Conservation (phyloP, 2,113 vertebrate genomes). For the Aspiorhynchus laticeps region DNA sequence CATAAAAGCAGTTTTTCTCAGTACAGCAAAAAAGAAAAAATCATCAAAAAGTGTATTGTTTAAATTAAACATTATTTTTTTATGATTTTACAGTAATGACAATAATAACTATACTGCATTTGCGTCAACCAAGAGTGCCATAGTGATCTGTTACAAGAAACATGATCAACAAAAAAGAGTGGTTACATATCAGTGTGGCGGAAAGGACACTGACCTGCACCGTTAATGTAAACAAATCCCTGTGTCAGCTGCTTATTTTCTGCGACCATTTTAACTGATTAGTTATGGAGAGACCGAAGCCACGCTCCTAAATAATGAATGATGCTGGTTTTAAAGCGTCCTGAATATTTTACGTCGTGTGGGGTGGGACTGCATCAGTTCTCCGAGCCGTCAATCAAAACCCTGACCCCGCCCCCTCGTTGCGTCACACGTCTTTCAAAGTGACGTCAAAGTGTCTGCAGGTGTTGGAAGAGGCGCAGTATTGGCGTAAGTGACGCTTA, state of each 20-base stretch:
- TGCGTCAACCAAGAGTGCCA: neutral
- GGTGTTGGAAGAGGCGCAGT: conserved; percentile 71
- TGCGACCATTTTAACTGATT: conserved; percentile 53
- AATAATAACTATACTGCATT: neutral
- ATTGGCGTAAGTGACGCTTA: conserved; percentile 67
- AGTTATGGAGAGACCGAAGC: conserved; percentile 69
- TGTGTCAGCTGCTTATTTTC: conserved; percentile 42
- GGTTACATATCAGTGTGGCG: conserved; percentile 21
- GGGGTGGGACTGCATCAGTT: conserved; percentile 42
- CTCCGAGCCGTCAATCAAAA: conserved; percentile 43
- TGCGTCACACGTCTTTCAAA: conserved; percentile 59
- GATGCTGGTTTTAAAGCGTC: conserved; percentile 19
- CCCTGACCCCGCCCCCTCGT: conserved; percentile 48
- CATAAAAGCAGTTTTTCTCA: neutral
- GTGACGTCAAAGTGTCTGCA: conserved; percentile 66
- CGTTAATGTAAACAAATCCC: conserved; percentile 4
- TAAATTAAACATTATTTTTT: neutral
- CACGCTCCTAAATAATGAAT: conserved; percentile 69
- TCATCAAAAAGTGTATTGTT: neutral
- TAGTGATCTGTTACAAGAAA: neutral
- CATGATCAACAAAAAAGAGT: neutral
- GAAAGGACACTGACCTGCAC: conserved; percentile 7
- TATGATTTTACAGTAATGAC: neutral
- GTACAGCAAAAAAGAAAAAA: neutral
- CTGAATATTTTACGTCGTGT: conserved; percentile 54